Conservation (phyloP, 2,888 invertebrate species). For the Sipha maydis region DNA sequence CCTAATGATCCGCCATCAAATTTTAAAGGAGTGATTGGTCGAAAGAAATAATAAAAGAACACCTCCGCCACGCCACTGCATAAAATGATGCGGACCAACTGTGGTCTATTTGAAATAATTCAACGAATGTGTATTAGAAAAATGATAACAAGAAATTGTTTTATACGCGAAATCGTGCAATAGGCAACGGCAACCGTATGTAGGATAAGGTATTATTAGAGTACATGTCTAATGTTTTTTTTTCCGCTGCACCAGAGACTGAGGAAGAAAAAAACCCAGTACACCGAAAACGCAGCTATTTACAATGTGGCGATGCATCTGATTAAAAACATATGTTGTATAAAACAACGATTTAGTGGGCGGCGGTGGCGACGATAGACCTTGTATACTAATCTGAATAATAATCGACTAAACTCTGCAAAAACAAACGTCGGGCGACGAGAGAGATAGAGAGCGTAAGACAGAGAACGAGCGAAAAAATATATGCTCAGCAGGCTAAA, state of each 20-base stretch:
- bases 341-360: background rate
- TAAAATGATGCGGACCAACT: no score
- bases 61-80: no score
- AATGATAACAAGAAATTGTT: no score
- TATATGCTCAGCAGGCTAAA: background rate
- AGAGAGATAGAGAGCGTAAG: background rate
- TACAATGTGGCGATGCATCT: background rate
- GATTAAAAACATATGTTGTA: conserved; percentile 17
- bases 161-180: no score
- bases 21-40: no score
- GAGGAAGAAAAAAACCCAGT: background rate
- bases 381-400: conserved; percentile 28
- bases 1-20: no score
- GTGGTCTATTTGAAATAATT: no score
- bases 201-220: no score
- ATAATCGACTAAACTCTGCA: background rate
- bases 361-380: conserved; percentile 2
- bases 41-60: no score
- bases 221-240: no score
- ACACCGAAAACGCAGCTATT: background rate
- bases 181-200: no score
- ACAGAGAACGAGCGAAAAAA: background rate
- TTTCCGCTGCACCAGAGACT: background rate
- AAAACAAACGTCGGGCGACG: background rate
- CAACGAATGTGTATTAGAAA: no score